Evolutionary conservation across 2,888 invertebrate genomes (phyloP).

Genomic region (Drosophila nr. medialis): DNA sequence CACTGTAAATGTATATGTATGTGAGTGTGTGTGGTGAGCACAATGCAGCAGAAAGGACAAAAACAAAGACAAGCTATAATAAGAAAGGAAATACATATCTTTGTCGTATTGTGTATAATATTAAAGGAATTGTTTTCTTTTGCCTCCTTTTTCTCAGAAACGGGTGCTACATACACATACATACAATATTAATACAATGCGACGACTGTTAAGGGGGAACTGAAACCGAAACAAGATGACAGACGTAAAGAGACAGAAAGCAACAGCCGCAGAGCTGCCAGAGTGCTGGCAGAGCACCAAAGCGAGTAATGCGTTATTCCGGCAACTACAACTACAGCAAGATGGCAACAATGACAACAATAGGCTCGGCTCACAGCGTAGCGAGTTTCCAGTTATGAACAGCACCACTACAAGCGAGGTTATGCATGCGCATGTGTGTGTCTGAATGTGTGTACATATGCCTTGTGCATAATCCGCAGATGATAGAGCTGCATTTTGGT

Average conservation of each 20-base stretch:
- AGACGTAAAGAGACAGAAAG: slow-evolving; percentile 4
- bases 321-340: slow-evolving; percentile 41
- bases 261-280: slow-evolving; percentile 27
- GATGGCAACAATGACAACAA: slow-evolving; percentile 70
- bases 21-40: slow-evolving; percentile 16
- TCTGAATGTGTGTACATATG: background rate
- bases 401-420: slow-evolving; percentile 1
- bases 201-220: slow-evolving; percentile 11
- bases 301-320: slow-evolving; percentile 13
- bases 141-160: slow-evolving; percentile 57
- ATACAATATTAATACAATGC: slow-evolving; percentile 29
- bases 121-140: slow-evolving; percentile 58
- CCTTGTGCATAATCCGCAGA: slow-evolving; percentile 1
- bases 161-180: slow-evolving; percentile 32
- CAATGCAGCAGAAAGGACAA: slow-evolving; percentile 44
- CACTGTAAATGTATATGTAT: slow-evolving; percentile 42
- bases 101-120: slow-evolving; percentile 22
- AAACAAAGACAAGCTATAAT: slow-evolving; percentile 41
- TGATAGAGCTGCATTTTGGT: slow-evolving; percentile 1
- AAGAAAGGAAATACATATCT: slow-evolving; percentile 34
- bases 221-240: slow-evolving; percentile 37
- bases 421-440: background rate
- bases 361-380: slow-evolving; percentile 37
- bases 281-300: slow-evolving; percentile 25
- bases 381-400: slow-evolving; percentile 18